Conservation (phyloP, 2,888 invertebrate genomes). For the Parochlus steinenii region DNA sequence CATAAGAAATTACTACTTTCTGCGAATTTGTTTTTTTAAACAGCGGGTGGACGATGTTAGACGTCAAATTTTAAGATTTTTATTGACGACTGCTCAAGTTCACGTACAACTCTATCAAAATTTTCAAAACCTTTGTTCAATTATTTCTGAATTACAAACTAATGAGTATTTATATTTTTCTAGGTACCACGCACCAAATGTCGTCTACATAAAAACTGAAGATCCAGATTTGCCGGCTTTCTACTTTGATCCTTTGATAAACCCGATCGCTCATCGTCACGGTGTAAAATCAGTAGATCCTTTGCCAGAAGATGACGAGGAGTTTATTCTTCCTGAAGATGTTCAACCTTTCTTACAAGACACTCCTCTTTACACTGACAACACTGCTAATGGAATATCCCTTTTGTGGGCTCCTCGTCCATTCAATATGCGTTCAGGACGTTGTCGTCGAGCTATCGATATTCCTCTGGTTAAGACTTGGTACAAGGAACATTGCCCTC, state of each 20-base stretch:
- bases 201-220: conserved; percentile 99
- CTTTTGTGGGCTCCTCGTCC: conserved; percentile 96
- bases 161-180: conserved; percentile 17
- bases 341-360: conserved; percentile 88
- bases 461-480: conserved; percentile 95
- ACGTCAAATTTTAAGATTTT: too few relatives aligned
- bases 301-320: conserved; percentile 83
- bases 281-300: conserved; percentile 73
- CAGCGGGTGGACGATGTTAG: too few relatives aligned
- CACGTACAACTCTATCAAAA: conserved; percentile 30
- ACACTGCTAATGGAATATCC: conserved; percentile 97
- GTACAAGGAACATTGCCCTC: conserved; percentile 90
- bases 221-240: conserved; percentile 99
- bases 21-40: too few relatives aligned
- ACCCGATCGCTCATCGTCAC: conserved; percentile 93
- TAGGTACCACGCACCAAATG: conserved; percentile 98
- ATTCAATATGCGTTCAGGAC: conserved; percentile 90
- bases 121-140: conserved; percentile 13
- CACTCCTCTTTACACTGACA: conserved; percentile 92
- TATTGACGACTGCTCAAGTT: conserved; percentile 35
- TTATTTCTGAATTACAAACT: too few relatives aligned
- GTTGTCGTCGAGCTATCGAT: conserved; percentile 86
- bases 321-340: conserved; percentile 78
- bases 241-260: conserved; percentile 98
- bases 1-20: too few relatives aligned